Evolutionary conservation across 1,140 invertebrate species (phyloP).

Genomic region (Caerostris extrusa): DNA sequence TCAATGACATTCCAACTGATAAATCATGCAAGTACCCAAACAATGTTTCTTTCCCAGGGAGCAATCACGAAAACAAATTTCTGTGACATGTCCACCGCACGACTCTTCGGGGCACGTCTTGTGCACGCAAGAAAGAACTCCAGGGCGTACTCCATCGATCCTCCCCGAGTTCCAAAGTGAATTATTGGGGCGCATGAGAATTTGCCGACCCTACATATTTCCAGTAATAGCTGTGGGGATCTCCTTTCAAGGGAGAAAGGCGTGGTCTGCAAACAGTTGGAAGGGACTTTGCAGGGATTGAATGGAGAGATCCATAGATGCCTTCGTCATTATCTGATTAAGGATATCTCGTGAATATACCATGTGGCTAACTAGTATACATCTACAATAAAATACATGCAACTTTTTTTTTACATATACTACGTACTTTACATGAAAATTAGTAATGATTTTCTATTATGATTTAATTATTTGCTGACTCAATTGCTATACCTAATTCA

Average conservation of each 20-base stretch:
- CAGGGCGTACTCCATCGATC: not conserved
- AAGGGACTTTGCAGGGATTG: not conserved
- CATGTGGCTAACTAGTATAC: too few relatives aligned
- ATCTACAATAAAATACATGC: too few relatives aligned
- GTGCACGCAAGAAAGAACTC: not conserved
- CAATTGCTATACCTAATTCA: too few relatives aligned
- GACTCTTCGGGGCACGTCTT: not conserved
- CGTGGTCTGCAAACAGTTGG: not conserved
- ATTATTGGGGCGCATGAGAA: slow-evolving; percentile 41
- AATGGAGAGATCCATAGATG: not conserved
- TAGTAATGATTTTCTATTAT: too few relatives aligned
- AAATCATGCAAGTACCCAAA: not conserved
- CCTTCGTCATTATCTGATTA: not conserved
- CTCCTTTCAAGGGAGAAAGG: not conserved
- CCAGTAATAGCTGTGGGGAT: slow-evolving; percentile 6
- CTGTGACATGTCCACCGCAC: not conserved
- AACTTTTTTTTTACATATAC: too few relatives aligned
- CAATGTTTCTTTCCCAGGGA: slow-evolving; percentile 5
- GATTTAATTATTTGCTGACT: too few relatives aligned
- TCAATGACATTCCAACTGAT: slow-evolving; percentile 8
- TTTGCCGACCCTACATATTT: not conserved
- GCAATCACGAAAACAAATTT: slow-evolving; percentile 35
- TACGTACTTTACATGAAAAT: too few relatives aligned
- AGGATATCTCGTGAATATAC: not conserved
- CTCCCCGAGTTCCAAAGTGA: slow-evolving; percentile 18